These are phyloP conservation scores for Denticeps clupeoides DNA, from an alignment of 2,797 vertebrate genomes.

Conservation along the genomic window DNA sequence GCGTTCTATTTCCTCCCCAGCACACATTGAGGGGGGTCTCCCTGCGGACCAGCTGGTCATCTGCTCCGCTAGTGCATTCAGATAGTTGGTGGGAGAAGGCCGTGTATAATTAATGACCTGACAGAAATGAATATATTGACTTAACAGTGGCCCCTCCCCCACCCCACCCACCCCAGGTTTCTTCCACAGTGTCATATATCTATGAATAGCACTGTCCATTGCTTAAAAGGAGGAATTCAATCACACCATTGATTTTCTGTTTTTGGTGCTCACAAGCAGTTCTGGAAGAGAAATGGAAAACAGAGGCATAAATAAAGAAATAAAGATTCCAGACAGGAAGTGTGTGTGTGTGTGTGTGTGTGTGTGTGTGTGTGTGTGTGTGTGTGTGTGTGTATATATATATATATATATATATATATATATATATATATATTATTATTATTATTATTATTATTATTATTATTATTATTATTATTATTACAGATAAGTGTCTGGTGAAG, in stretches of 20 bases:
- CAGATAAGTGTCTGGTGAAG: conserved; percentile 14
- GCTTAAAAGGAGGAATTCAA: conserved; percentile 24
- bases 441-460: background rate
- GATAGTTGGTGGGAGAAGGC: background rate
- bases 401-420: no score
- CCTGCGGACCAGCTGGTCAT: conserved; percentile 24
- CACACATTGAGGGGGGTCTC: background rate
- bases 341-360: no score
- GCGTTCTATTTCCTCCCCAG: no score
- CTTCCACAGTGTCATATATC: conserved; percentile 7
- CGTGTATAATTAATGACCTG: conserved; percentile 17
- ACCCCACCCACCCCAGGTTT: background rate
- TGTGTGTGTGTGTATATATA: conserved; percentile 6
- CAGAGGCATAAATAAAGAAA: background rate
- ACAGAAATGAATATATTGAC: conserved; percentile 26
- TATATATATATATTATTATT: background rate
- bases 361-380: conserved; percentile 7
- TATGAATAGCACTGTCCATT: conserved; percentile 7
- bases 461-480: conserved; percentile 15
- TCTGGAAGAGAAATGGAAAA: conserved; percentile 10
- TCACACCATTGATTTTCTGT: conserved; percentile 35
- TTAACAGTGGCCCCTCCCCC: conserved; percentile 5
- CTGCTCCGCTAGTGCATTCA: conserved; percentile 10
- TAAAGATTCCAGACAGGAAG: conserved; percentile 12
- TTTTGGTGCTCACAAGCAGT: conserved; percentile 12